Evolutionary conservation across 1,140 invertebrate species (phyloP).

Genomic region (Hestina assimilis): DNA sequence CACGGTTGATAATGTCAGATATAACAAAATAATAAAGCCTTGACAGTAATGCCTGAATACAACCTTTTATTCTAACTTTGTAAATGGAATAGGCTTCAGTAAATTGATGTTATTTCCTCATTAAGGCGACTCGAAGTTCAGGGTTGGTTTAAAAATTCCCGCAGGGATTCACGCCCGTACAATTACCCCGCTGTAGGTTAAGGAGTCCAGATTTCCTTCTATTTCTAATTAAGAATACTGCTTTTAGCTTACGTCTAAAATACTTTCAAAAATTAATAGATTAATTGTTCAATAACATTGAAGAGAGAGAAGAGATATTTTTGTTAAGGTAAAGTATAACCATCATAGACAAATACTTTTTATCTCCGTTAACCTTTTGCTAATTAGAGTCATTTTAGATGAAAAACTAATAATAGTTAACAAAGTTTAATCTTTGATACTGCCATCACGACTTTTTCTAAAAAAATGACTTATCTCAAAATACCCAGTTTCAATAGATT

Average conservation of each 20-base stretch:
- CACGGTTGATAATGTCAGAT: slow-evolving; percentile 32
- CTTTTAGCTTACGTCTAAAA: background rate
- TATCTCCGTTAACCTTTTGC: too few relatives aligned
- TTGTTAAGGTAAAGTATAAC: too few relatives aligned
- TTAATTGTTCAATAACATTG: too few relatives aligned
- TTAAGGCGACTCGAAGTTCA: slow-evolving; percentile 61
- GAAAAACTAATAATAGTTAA: too few relatives aligned
- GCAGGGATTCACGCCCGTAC: slow-evolving; percentile 47
- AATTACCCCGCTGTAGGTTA: slow-evolving; percentile 45
- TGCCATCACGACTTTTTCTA: too few relatives aligned
- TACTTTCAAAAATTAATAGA: too few relatives aligned
- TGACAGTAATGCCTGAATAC: slow-evolving; percentile 45
- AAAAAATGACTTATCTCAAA: too few relatives aligned
- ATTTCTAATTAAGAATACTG: slow-evolving; percentile 31
- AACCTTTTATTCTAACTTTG: slow-evolving; percentile 68
- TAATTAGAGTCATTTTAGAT: too few relatives aligned
- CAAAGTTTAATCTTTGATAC: too few relatives aligned
- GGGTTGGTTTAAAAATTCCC: slow-evolving; percentile 67
- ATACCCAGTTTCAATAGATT: too few relatives aligned
- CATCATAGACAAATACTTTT: too few relatives aligned
- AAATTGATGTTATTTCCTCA: slow-evolving; percentile 66
- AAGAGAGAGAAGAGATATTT: too few relatives aligned
- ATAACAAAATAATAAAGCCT: slow-evolving; percentile 59
- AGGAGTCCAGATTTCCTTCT: slow-evolving; percentile 23
- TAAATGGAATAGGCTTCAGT: slow-evolving; percentile 46